Conservation (phyloP, 2,888 invertebrate species). For the Exephanes ischioxanthus region DNA sequence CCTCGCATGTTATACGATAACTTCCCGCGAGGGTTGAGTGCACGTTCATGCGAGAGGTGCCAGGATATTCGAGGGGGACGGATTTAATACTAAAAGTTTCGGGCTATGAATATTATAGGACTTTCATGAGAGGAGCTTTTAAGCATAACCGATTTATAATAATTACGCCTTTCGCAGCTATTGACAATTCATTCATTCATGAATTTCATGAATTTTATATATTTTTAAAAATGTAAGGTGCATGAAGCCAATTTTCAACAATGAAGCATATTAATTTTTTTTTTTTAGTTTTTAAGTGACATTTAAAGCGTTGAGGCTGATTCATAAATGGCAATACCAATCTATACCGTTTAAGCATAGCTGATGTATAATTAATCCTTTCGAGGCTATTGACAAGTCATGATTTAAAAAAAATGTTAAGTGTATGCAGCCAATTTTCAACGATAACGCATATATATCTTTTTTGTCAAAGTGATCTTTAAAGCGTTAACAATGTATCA, state of each 20-base stretch:
- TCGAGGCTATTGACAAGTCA: not conserved
- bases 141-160: not conserved
- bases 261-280: not conserved
- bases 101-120: not conserved
- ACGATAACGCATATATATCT: no score
- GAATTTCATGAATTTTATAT: not conserved
- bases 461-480: no score
- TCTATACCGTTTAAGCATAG: not conserved
- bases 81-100: slow-evolving; percentile 8
- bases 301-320: not conserved
- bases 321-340: not conserved
- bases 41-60: not conserved
- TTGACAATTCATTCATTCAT: not conserved
- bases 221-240: no score
- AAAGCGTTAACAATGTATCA: no score
- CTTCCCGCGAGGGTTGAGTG: slow-evolving; percentile 37
- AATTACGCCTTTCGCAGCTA: not conserved
- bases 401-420: not conserved
- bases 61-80: not conserved
- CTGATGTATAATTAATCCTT: not conserved
- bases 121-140: not conserved
- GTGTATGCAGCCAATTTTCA: not conserved
- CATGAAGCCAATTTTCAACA: not conserved
- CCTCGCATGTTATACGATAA: slow-evolving; percentile 47
- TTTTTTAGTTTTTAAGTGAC: not conserved